Conservation (phyloP, 2,797 vertebrate genomes). For the Myripristis murdjan region DNA sequence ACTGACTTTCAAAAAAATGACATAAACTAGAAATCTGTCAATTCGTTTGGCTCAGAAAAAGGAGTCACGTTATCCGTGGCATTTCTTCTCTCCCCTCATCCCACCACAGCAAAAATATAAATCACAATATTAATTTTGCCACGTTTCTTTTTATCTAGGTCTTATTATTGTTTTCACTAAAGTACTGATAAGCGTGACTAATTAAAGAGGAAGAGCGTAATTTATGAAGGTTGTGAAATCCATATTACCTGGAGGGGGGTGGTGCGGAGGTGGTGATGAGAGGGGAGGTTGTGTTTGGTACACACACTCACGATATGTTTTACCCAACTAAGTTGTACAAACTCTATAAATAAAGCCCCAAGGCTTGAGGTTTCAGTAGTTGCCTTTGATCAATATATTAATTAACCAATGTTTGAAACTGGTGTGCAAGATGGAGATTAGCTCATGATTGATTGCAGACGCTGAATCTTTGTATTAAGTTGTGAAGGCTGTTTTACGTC, state of each 20-base stretch:
- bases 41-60: constrained; percentile 55
- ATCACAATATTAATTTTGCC: constrained; percentile 70
- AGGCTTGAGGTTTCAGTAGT: constrained; percentile 46
- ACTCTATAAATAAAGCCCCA: constrained; percentile 54
- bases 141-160: constrained; percentile 71
- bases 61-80: constrained; percentile 37
- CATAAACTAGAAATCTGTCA: constrained; percentile 45
- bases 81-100: constrained; percentile 4
- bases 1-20: no score
- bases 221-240: constrained; percentile 65
- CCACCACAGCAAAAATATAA: constrained; percentile 57
- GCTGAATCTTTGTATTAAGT: constrained; percentile 19
- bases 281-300: constrained; percentile 58
- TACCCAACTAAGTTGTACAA: constrained; percentile 62
- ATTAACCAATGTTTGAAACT: constrained; percentile 57
- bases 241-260: constrained; percentile 54
- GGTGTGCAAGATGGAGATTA: constrained; percentile 38
- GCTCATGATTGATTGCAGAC: constrained; percentile 25
- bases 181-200: constrained; percentile 62
- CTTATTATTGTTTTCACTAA: constrained; percentile 73
- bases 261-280: constrained; percentile 37
- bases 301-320: constrained; percentile 59
- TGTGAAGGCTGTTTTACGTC: background rate
- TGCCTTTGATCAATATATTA: constrained; percentile 66
- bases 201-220: constrained; percentile 76